Conservation (phyloP, 2,797 vertebrate species). For the Nothura maculosa region DNA sequence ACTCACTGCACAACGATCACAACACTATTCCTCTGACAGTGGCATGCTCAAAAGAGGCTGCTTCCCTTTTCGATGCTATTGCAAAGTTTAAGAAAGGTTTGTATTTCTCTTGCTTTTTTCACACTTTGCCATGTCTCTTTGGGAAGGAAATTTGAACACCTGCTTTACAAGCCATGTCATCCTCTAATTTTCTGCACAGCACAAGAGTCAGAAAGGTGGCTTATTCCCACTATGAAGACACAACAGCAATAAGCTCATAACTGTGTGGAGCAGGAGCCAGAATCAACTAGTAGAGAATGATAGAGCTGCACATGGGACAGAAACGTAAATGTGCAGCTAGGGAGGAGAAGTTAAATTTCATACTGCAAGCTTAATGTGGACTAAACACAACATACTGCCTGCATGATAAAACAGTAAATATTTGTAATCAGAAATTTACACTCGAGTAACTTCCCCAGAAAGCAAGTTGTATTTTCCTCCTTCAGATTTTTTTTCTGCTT, state of each 20-base stretch:
- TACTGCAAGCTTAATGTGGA: background rate
- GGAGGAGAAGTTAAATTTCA: background rate
- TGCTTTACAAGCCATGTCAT: background rate
- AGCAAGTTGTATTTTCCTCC: background rate
- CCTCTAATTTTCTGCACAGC: background rate
- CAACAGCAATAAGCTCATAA: background rate
- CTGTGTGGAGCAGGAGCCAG: background rate
- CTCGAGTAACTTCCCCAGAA: background rate
- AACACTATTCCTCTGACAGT: constrained; percentile 55
- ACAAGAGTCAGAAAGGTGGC: background rate
- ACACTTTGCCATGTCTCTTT: background rate
- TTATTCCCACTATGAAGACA: background rate
- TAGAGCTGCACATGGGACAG: background rate
- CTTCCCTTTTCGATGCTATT: constrained; percentile 70
- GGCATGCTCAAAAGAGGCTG: constrained; percentile 43
- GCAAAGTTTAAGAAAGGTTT: constrained; percentile 78
- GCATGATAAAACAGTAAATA: background rate
- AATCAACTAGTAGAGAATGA: background rate
- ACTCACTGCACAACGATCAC: constrained; percentile 54
- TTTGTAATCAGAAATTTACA: background rate
- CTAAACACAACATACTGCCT: background rate
- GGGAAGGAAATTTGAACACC: background rate
- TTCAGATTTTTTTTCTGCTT: background rate
- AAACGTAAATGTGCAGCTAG: background rate
- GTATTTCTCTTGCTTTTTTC: background rate